Base-by-base conservation (phyloP, 2,797 vertebrate species). In the Geotrypetes seraphini region DNA sequence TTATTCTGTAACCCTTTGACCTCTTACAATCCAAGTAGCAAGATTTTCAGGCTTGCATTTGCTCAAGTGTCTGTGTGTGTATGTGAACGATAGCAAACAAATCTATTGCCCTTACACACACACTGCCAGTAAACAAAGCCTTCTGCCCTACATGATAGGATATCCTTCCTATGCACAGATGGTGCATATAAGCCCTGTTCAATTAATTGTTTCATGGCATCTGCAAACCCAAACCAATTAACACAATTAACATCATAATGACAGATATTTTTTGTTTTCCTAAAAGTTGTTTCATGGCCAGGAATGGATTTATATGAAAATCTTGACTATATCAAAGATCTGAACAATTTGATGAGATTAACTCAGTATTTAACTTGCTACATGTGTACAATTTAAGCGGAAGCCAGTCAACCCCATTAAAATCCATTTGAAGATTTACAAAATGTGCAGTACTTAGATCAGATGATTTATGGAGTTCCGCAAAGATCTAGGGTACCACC, bases 1-100 rank as follows among this genome's bases (percentile, higher is more conserved):
- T 70, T 48, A 60, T 52, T 43, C 51, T 47, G 25, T 30, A 50
- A 67, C 63, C 57, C 62, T 63, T 69, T 71, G 66, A 68, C 61
- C 63, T 54, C 57, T 52, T 54, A 59, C 39, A 58, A 28, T 34
- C 31, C 43, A 56, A 43, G 36, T 33, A 30, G 48, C 38, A 53
- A n/a, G 35, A 16, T 25, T 42, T 15, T 23, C 22, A n/a, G n/a
- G 36, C 3, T 10, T 67, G 49, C 36, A 46, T 66, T 51, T 55
- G 42, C 40, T 72, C 50, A 58, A 60, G 38, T n/a, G n/a, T n/a
- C n/a, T n/a, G n/a, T n/a, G n/a, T 36, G 24, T 54, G 63, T 28
- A 52, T 36, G 31, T 56, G 30, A 38, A 60, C 60, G 65, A 39
- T 33, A 39, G 37, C 33, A 50, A 71, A 39, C 19, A 39, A 39